Base-by-base conservation (phyloP, 2,797 vertebrate genomes). In the Gallinago stenura region DNA sequence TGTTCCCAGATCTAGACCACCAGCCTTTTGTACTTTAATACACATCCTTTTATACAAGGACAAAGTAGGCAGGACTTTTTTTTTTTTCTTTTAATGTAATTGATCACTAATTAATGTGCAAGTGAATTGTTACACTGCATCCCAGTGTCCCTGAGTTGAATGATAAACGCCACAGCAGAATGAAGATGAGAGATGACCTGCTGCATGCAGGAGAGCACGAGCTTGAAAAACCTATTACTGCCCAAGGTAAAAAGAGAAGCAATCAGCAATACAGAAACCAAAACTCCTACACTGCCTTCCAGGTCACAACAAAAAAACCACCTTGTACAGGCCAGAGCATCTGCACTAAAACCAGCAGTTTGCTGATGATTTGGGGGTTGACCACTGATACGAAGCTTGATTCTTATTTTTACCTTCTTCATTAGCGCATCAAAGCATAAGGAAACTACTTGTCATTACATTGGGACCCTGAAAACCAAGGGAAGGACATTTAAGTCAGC, bases 121-220 rank as follows among this genome's bases (percentile, higher is more conserved):
- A 75, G 48, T 45, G 26, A 84, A 81, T 83, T 91, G 56, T 61
- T 51, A 53, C 46, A 20, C 61, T 19, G 43, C 78, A 78, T 62
- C 50, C 66, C 35, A 43, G 54, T 10, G 33, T 43, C 77, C 73
- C 80, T 37, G 48, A 35, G 45, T 3, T 45, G 77, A 87, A 89
- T 61, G 58, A 94, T 35, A 91, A 95, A 95, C 51, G 68, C 60
- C 68, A 69, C 17, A 39, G 69, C 41, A 84, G 76, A 92, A 68
- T 16, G 33, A 46, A 75, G 41, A 81, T 1, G 15, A 90, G 51
- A 88, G 35, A 84, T 51, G 20, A 82, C 58, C 82, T 70, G 54
- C 26, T 66, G 60, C 24, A 86, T 89, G 50, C 1, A 2, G 62
- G 45, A 46, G 43, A 66, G 4, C 0, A 0, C 24, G 20, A 86